Base-by-base conservation (phyloP, 2,113 vertebrate genomes). In the Corythoichthys intestinalis region DNA sequence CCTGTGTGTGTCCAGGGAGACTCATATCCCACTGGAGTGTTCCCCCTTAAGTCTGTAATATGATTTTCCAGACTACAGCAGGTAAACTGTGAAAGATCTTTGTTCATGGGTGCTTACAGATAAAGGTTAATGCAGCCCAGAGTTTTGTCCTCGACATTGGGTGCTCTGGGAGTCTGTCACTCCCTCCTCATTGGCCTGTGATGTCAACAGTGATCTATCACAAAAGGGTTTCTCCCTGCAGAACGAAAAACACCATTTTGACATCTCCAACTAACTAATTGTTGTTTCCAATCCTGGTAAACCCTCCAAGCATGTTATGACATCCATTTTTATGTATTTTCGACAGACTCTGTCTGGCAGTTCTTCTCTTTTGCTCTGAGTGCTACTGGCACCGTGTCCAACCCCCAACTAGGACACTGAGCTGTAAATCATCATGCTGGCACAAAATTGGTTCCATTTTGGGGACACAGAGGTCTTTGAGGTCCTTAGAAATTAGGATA, bases 371-470 rank as follows among this genome's bases (percentile, higher is more conserved):
- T 93, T 92, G 89, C 91, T 80, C 70, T 95, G 94, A 98, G 92
- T 96, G 94, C 95, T 96, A 95, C 92, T 88, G 92, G 95, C 95
- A 95, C 92, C 90, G 87, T 87, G 86, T 97, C 96, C 96, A 98
- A 94, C 93, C 94, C 93, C 95, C 93, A 95, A 93, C 41, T 86
- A 94, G 87, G 94, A 97, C 95, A 95, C 93, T 85, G 93, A 92
- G 93, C 93, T 95, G 98, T 99, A 98, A 98, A 99, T 99, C 97
- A 99, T 97, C 92, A 91, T 87, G 89, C 91, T 94, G 93, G 94
- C 95, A 95, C 85, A 79, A 53, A 81, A 87, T 92, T 82, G 93
- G 93, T 96, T 95, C 92, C 94, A 91, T 87, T 85, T 89, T 80
- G 82, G 91, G 91, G 93, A 96, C 94, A 95, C 94, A 96, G 94